Evolutionary conservation across 2,113 vertebrate species (phyloP), one percentile per base, ranked within the genome.

Genomic region (Clinocottus analis): DNA sequence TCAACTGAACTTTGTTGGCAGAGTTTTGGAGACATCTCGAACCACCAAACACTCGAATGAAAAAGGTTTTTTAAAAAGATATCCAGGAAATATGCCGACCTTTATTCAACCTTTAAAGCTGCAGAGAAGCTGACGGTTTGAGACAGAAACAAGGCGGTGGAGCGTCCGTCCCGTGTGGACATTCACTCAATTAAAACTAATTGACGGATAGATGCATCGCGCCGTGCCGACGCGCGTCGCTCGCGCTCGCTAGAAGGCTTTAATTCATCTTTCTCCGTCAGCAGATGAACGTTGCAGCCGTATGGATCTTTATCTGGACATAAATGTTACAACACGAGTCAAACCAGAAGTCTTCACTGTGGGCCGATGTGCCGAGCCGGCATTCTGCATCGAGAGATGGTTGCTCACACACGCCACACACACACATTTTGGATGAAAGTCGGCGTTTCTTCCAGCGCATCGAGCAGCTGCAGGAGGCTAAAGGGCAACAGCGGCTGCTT

Each of bases 341-440:
- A 59, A 49, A 53, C 23, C 3, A 31, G 2, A 39, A 47, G 37
- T 61, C 41, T 23, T 23, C 29, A 55, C 66, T 21, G 68, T 41
- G 51, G 43, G 70, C 64, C 64, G 11, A 27, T 0, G n/a, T 41
- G 77, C 79, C 73, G 75, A 83, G 68, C 60, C n/a, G 27, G 43
- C 29, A 31, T 31, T 31, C 4, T 31, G 29, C 29, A 31, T 31
- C n/a, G n/a, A n/a, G n/a, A n/a, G n/a, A n/a, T n/a, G n/a, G 4
- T 31, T 31, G 29, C 29, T 31, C 29, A 41, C 39, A 41, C 39
- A 53, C 43, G n/a, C n/a, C n/a, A 45, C 51, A 45, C 76, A 80
- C 68, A 72, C 63, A 53, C 13, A 39, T 73, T 68, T 41, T 85
- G 84, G 72, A 78, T 5, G 29, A 7, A 59, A 86, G 69, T 82